Evolutionary conservation across 1,140 invertebrate species (phyloP).

Genomic region (Meteorus sp.): DNA sequence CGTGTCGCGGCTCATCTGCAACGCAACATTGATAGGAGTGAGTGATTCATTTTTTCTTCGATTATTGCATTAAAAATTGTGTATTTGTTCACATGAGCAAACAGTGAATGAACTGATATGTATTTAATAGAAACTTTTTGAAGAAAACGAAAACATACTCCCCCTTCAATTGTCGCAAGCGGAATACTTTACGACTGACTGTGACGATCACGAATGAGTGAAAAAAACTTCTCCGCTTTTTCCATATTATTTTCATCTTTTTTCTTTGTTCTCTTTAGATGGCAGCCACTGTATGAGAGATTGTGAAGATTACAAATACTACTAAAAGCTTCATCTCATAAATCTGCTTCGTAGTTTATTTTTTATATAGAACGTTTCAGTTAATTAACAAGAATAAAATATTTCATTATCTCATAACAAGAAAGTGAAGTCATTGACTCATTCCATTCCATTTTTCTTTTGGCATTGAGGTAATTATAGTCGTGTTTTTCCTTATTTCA

Average conservation of each 20-base stretch:
- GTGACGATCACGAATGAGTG: too few species aligned
- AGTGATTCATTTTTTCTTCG: slow-evolving; percentile 57
- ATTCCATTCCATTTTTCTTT: slow-evolving; percentile 48
- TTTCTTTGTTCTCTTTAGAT: slow-evolving; percentile 57
- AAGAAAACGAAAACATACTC: background rate
- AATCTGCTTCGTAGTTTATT: slow-evolving; percentile 58
- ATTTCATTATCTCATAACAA: background rate
- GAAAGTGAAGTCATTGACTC: slow-evolving; percentile 35
- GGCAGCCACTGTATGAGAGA: slow-evolving; percentile 59
- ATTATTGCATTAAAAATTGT: too few species aligned
- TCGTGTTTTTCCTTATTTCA: too few species aligned
- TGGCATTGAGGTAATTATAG: slow-evolving; percentile 55
- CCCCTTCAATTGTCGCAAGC: too few species aligned
- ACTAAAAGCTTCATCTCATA: slow-evolving; percentile 52
- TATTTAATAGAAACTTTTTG: too few species aligned
- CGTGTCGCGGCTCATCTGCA: slow-evolving; percentile 90
- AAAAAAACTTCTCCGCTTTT: too few species aligned
- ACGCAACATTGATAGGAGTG: slow-evolving; percentile 95
- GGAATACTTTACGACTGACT: too few species aligned
- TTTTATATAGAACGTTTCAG: too few species aligned
- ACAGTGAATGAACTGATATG: too few species aligned
- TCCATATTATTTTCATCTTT: too few species aligned
- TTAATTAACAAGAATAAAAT: too few species aligned
- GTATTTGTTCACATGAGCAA: too few species aligned
- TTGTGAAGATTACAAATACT: slow-evolving; percentile 53